A percentile compares a stretch with the other conserved stretches of the same genome.
phyloP scores from a whole-genome alignment of 2,888 invertebrate genomes.

The Callyntrura guangdongensis region DNA sequence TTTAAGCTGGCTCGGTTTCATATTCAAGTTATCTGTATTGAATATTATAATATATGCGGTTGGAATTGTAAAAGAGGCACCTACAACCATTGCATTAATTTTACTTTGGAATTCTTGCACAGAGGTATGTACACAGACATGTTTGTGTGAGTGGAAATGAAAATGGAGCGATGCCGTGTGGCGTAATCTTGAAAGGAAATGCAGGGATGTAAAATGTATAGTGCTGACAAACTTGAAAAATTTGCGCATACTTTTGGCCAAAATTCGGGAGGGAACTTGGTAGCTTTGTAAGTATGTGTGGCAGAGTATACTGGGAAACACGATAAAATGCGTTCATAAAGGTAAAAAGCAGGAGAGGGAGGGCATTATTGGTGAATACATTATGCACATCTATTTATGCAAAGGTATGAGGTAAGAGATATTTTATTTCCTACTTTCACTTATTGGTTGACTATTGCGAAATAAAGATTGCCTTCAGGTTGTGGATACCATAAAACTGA shows the following conservation, averaged over 20 bases:
- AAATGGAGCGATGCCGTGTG: slow-evolving; percentile 23
- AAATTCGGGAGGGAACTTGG: slow-evolving; percentile 51
- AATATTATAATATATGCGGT: too few relatives aligned
- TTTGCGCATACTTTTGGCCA: slow-evolving; percentile 65
- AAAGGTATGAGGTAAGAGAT: not conserved
- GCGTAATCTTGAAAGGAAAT: slow-evolving; percentile 62
- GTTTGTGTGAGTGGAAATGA: slow-evolving; percentile 5
- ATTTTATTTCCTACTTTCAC: slow-evolving; percentile 36
- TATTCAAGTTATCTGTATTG: not conserved
- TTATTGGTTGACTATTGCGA: slow-evolving; percentile 39
- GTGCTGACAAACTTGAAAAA: slow-evolving; percentile 71
- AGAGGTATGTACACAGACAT: not conserved
- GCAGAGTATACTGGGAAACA: not conserved
- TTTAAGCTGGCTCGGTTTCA: too few relatives aligned
- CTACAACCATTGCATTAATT: too few relatives aligned
- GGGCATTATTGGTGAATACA: not conserved
- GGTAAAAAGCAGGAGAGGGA: not conserved
- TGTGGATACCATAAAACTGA: slow-evolving; percentile 59
- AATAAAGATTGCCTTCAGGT: slow-evolving; percentile 65
- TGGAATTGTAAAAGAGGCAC: too few relatives aligned
- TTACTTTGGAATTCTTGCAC: too few relatives aligned
- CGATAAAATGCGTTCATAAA: not conserved
- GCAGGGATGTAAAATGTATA: slow-evolving; percentile 65
- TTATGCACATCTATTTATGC: not conserved
- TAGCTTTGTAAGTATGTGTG: not conserved